Base-by-base conservation (phyloP, 2,888 invertebrate genomes). In the Cyrtodaria siliqua region DNA sequence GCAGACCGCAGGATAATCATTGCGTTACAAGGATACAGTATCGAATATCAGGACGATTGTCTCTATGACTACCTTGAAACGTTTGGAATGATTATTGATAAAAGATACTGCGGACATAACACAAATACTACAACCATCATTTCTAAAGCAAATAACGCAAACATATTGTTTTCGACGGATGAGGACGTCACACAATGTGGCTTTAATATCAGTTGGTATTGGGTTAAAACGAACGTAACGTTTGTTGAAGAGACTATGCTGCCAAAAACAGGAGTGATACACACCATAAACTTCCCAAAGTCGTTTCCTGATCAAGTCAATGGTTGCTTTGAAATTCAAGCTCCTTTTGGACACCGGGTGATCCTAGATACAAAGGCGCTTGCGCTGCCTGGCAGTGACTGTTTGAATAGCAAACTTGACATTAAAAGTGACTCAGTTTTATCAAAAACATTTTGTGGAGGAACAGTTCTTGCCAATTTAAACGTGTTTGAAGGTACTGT, bases 261-360 rank as follows among this genome's bases (percentile, higher is more conserved):
- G 1, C 20, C 18, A 42, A 26, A 8, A 62, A 14, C 0, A 80
- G 96, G 96, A 4, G 94, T 94, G 42, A 90, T 97, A 27, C 94
- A 95, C 1, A 96, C 96, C 16, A 96, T 96, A 0, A 95, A 92
- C 88, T 95, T 95, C 89, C 97, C 97, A 0, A 94, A 94, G 27
- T 93, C 94, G 79, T 97, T 97, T 91, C 95, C 96, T 89, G 95
- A 96, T 89, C 95, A 96, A 86, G 91, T 96, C 84, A 95, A 96
- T 93, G 96, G 96, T 92, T 95, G 95, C 93, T 95, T 95, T 49
- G 94, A 94, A 78, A 94, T 97, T 49, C 90, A 94, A n/a, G 96
- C 60, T 18, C 40, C 56, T 2, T 14, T 47, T 12, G 38, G 26
- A 27, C 24, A 27, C 9, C 53, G 73, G n/a, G 26, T 67, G 20